phyloP scores from a whole-genome alignment of 2,888 invertebrate genomes.

The Agriopis marginaria region DNA sequence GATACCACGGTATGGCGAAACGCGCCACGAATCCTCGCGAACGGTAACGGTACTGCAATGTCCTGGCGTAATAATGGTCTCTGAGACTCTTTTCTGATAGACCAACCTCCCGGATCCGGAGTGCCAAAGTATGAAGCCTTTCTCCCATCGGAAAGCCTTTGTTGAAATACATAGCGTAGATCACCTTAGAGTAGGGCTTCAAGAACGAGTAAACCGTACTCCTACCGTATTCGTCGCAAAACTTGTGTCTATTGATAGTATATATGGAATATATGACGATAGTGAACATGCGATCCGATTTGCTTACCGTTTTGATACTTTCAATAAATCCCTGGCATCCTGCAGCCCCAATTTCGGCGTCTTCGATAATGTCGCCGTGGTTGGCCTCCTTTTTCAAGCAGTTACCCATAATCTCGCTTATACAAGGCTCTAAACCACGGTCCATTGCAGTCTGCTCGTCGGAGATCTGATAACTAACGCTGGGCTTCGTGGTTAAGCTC shows the following conservation, averaged over 20 bases:
- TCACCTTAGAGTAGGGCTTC: conserved; percentile 55
- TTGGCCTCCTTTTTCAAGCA: conserved; percentile 36
- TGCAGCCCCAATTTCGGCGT: conserved; percentile 6
- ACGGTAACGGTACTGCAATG: conserved; percentile 42
- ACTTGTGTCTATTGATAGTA: conserved; percentile 52
- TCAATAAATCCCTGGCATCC: conserved; percentile 47
- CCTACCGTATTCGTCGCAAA: conserved; percentile 53
- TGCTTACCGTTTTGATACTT: conserved; percentile 57
- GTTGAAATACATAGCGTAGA: conserved; percentile 64
- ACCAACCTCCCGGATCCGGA: conserved; percentile 63
- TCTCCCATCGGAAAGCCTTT: conserved; percentile 67
- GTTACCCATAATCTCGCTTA: conserved; percentile 51
- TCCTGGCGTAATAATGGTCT: conserved; percentile 44
- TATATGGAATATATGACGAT: conserved; percentile 55
- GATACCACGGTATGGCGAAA: conserved; percentile 58
- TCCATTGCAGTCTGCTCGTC: conserved; percentile 45
- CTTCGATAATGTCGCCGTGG: conserved; percentile 4
- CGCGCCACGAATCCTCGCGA: conserved; percentile 28
- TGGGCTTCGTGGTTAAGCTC: conserved; percentile 51
- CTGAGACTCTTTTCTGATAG: conserved; percentile 50
- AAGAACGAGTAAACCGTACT: conserved; percentile 48
- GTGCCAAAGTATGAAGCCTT: conserved; percentile 48
- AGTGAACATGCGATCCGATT: conserved; percentile 54
- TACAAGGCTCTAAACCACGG: conserved; percentile 59
- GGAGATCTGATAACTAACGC: conserved; percentile 41